Base-by-base conservation (phyloP, 2,113 vertebrate species). In the Raphicerus campestris region DNA sequence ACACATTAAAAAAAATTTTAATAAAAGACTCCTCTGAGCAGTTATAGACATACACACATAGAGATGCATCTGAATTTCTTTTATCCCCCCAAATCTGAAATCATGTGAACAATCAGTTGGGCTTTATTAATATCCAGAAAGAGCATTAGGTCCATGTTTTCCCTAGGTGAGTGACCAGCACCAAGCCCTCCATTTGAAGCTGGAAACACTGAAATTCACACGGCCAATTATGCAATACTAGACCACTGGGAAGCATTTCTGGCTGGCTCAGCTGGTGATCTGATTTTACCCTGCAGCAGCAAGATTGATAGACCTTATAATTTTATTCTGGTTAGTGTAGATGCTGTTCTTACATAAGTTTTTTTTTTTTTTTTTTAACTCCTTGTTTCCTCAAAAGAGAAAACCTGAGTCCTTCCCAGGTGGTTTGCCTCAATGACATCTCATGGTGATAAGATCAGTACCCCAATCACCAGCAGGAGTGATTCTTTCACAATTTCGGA, bases 221-320 rank as follows among this genome's bases (percentile, higher is more conserved):
- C 0, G 39, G 95, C 93, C 96, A 97, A 97, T 97, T 97, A 97
- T 88, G 89, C 94, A 97, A 96, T 96, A 96, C 66, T 91, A 95
- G 97, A 96, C 97, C 94, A 95, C 8, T 86, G 97, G 97, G 97
- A 98, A 96, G 95, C 92, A 93, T 96, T 98, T 97, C 94, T 92
- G 96, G 77, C 89, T 96, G 96, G 94, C 96, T 97, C 97, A 96
- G 97, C 97, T 94, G 96, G 95, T 96, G 96, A 97, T 98, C 97
- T 0, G 93, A 86, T 97, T 97, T 98, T 97, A 96, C 96, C 88
- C 97, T 96, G 86, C 96, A 97, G 97, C 78, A 97, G 77, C 93
- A 95, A 94, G 98, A 98, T 81, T 96, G 98, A 98, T 97, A 97
- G 95, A 96, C 81, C 96, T 97, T 97, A 95, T 96, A 95, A 97